phyloP scores from a whole-genome alignment of 2,797 vertebrate genomes.

The Poliocrania exsul region DNA sequence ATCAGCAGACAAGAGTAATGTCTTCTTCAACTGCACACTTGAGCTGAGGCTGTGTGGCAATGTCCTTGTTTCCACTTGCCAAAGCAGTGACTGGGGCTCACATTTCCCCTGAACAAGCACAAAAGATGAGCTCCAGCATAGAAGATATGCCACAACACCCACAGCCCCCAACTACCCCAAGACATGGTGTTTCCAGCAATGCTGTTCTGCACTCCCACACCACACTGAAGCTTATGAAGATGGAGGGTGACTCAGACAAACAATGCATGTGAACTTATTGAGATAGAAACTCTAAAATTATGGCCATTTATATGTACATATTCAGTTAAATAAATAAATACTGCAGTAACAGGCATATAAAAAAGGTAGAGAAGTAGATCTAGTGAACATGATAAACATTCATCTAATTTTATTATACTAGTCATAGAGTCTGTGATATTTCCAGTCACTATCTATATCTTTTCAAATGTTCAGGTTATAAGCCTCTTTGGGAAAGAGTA shows the following conservation, averaged over 20 bases:
- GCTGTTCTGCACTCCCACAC: neutral
- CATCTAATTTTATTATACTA: neutral
- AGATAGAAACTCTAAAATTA: neutral
- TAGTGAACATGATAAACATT: neutral
- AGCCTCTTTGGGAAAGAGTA: neutral
- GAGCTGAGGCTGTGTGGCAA: neutral
- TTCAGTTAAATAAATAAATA: neutral
- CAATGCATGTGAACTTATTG: accelerated
- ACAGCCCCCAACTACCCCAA: neutral
- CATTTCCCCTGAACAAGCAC: neutral
- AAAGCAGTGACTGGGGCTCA: neutral
- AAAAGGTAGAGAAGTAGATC: neutral
- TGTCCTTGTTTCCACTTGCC: neutral
- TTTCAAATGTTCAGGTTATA: neutral
- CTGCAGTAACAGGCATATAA: neutral
- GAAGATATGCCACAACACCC: neutral
- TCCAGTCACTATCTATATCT: neutral
- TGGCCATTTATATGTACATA: neutral
- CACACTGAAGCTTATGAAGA: neutral
- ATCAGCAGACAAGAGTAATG: neutral
- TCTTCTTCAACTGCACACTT: neutral
- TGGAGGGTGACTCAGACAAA: neutral
- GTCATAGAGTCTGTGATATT: neutral
- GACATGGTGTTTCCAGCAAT: neutral
- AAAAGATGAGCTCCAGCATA: neutral